Percentiles rank a stretch among this genome's conserved stretches.
Evolutionary conservation across 2,113 vertebrate species (phyloP).

Genomic region (Rhadina sibilatrix): DNA sequence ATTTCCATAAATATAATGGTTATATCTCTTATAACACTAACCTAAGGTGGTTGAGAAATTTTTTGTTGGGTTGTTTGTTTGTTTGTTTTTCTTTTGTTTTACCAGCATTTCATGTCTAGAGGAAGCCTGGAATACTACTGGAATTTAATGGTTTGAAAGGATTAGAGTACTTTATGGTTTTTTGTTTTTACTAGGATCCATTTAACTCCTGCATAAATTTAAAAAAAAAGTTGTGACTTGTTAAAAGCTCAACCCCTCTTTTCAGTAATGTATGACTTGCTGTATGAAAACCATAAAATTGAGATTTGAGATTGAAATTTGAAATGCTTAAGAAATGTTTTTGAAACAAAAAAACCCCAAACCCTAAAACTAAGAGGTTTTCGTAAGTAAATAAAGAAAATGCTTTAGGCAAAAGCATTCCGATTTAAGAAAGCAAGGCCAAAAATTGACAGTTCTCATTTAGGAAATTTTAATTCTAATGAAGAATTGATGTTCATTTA

Average conservation of each 20-base stretch:
- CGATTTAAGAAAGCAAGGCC: background rate
- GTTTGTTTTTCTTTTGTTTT: background rate
- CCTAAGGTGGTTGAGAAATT: background rate
- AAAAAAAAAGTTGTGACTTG: background rate
- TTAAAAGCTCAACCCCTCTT: background rate
- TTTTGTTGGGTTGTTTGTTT: background rate
- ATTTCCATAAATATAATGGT: background rate
- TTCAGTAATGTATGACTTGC: background rate
- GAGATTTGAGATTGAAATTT: background rate
- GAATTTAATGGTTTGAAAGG: background rate
- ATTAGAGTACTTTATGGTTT: background rate
- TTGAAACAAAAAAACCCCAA: background rate
- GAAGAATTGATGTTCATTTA: constrained; percentile 1
- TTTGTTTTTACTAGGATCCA: background rate
- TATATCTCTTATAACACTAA: background rate
- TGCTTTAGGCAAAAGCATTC: background rate
- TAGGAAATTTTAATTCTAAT: background rate
- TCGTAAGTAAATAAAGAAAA: background rate
- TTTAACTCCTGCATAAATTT: background rate
- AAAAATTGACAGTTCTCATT: background rate
- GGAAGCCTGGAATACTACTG: background rate
- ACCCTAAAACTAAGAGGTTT: background rate
- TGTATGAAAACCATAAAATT: background rate
- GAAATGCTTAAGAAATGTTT: background rate
- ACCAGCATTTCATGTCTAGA: background rate